Evolutionary conservation across 2,113 vertebrate species (phyloP).

Genomic region (Tauraco erythrolophus): DNA sequence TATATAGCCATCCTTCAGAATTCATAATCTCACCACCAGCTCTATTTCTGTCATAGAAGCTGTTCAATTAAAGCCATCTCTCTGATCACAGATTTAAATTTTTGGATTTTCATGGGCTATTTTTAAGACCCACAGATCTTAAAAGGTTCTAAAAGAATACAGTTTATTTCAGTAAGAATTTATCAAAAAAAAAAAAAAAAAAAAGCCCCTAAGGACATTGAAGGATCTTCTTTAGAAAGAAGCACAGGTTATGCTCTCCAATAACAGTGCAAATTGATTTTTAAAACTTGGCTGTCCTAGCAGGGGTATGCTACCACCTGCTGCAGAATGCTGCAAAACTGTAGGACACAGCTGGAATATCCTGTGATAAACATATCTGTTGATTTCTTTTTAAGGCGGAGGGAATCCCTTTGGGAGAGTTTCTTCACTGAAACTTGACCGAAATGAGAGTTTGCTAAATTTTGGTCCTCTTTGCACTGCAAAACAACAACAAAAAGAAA

Average conservation of each 20-base stretch:
- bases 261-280: background rate
- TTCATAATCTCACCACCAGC: background rate
- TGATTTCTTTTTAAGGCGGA: background rate
- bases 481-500: background rate
- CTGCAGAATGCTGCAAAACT: background rate
- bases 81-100: background rate
- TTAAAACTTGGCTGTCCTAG: background rate
- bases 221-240: background rate
- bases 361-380: accelerated
- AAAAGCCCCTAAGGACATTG: background rate
- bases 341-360: background rate
- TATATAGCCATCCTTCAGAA: background rate
- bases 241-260: background rate
- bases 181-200: background rate
- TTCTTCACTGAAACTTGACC: background rate
- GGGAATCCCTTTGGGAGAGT: background rate
- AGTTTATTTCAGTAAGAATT: background rate
- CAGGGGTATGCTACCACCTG: background rate
- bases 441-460: background rate
- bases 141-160: background rate
- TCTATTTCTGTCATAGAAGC: background rate
- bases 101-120: background rate
- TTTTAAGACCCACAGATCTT: background rate
- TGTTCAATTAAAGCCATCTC: background rate
- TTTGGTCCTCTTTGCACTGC: background rate